Evolutionary conservation across 2,113 vertebrate genomes (phyloP), one percentile per base, ranked within the genome.

Genomic region (Balaeniceps rex): DNA sequence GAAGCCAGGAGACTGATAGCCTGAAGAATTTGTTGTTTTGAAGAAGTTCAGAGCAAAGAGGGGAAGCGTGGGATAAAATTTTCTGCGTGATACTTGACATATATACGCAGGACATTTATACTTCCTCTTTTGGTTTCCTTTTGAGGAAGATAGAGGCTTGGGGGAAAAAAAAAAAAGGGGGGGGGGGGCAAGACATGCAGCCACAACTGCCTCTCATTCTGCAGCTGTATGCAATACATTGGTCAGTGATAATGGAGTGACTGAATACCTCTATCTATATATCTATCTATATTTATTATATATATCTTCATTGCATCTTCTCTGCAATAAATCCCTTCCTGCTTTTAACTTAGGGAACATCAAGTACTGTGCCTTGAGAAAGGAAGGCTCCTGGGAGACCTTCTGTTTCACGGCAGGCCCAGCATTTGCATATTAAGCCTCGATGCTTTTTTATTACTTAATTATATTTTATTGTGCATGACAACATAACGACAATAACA

Each of bases 111-210:
- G 83, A 8, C 70, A 60, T 33, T 54, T 31, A 54, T 8, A 15
- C 93, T 95, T 97, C 95, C 91, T 91, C 87, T 83, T 92, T 72
- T 77, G 87, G 81, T 95, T 97, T 97, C 89, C 89, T 95, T 93
- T 70, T 51, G 84, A 83, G 84, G 49, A 57, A 82, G 78, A 65
- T 0, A 60, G 52, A 90, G 66, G 66, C 70, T 93, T 31, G 12
- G 47, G 28, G 16, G 8, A 19, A 19, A 19, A 7, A 22, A 34
- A 49, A 31, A 17, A 23, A 3, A 4, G 7, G 3, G 5, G 6
- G 3, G 8, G 10, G 10, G 44, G 40, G 40, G 38, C 38, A 38
- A 34, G 87, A n/a, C 18, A 4, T 9, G 33, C n/a, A 61, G 66
- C 57, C 81, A 47, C 5, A 1, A 81, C 63, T 65, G 65, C 72